Conservation (phyloP, 2,797 vertebrate species). For the Poeciliopsis infans region DNA sequence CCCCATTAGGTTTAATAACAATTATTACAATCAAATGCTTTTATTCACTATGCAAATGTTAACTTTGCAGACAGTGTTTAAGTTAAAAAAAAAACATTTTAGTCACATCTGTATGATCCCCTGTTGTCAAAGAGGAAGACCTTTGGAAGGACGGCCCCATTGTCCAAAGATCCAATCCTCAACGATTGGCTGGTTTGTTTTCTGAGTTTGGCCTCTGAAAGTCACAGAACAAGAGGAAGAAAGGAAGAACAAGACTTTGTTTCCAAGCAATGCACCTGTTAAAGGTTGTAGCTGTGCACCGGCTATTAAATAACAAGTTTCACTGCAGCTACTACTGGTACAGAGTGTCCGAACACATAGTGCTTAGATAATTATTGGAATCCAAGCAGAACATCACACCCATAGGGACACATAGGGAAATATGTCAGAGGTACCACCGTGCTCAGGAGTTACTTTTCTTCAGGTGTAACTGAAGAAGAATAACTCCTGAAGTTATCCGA, state of each 20-base stretch:
- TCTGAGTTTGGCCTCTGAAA: background rate
- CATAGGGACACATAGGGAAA: background rate
- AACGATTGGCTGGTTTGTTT: background rate
- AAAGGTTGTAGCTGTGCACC: background rate
- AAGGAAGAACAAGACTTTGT: background rate
- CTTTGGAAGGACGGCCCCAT: background rate
- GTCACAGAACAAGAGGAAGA: background rate
- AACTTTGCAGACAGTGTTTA: background rate
- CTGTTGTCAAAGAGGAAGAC: background rate
- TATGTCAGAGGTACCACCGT: background rate
- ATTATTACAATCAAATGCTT: background rate
- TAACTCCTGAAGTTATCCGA: background rate
- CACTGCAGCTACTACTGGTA: background rate
- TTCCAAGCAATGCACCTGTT: background rate
- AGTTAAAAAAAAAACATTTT: background rate
- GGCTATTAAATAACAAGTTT: background rate
- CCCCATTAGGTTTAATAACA: background rate
- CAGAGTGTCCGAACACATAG: background rate
- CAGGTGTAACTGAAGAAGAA: background rate
- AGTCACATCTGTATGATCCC: background rate
- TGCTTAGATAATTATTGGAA: background rate
- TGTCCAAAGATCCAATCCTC: background rate
- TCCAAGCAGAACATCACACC: background rate
- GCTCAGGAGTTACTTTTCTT: background rate
- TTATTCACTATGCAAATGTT: background rate